Base-by-base conservation (phyloP, 2,113 vertebrate genomes). In the Himantopus leucocephalus region DNA sequence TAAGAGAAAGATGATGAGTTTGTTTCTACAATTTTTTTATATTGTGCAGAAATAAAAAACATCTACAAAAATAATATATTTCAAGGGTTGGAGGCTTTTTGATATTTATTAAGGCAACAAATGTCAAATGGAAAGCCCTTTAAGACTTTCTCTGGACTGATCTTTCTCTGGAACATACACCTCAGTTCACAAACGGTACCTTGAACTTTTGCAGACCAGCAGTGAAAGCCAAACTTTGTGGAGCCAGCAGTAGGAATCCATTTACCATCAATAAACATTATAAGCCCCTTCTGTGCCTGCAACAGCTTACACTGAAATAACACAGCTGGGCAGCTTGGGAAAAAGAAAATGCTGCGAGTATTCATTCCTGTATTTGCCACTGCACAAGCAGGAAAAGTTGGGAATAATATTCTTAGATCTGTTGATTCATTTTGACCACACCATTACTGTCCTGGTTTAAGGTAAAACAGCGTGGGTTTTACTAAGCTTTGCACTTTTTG, bases 1-100 rank as follows among this genome's bases (percentile, higher is more conserved):
- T 48, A 70, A 76, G 19, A 81, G 22, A 87, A 87, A 72, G 53
- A 27, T 39, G 7, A 0, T 45, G 43, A 62, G 12, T 70, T 84
- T 78, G 27, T 68, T 75, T 72, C 39, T 75, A 35, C 5, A 14
- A 5, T 32, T 87, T 71, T 52, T 22, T 37, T 59, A 26, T 14
- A 12, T 35, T 47, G 14, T 59, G 41, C 16, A 79, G 45, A 62
- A 94, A 80, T 34, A 52, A 80, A 39, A 79, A 68, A 23, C 2
- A 14, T 8, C 14, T 12, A 32, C 26, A 70, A 70, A 82, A 66
- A 8, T 18, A 39, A 12, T 43, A 52, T 23, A 4, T 48, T 77
- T 73, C 63, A 66, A 56, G 4, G 1, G 3, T 48, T 45, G 30
- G n/a, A 64, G 2, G 7, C 0, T 34, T 34, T n/a, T 60, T 58